Conservation (phyloP, 2,797 vertebrate species). For the Chiloscyllium punctatum region DNA sequence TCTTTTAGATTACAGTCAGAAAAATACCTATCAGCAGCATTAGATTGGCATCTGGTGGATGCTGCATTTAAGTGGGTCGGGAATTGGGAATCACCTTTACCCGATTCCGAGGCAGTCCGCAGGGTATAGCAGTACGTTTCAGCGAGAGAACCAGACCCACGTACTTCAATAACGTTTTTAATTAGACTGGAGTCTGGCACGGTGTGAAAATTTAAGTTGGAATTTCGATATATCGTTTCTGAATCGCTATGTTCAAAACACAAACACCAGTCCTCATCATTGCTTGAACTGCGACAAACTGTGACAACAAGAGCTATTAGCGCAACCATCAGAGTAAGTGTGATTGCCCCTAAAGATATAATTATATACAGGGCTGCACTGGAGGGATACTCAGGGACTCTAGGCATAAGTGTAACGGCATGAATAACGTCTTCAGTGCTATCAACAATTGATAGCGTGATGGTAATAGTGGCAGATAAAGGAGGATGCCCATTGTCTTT, state of each 20-base stretch:
- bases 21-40: not conserved
- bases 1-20: slow-evolving; percentile 14
- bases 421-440: not conserved
- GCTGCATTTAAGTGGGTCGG: not conserved
- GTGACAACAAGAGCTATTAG: slow-evolving; percentile 25
- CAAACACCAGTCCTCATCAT: slow-evolving; percentile 23
- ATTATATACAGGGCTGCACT: slow-evolving; percentile 25
- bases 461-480: slow-evolving; percentile 13
- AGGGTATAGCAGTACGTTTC: slow-evolving; percentile 25
- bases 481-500: slow-evolving; percentile 31
- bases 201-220: slow-evolving; percentile 17
- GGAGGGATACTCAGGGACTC: not conserved
- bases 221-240: not conserved
- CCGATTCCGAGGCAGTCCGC: not conserved
- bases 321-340: slow-evolving; percentile 16
- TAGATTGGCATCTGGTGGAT: not conserved
- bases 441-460: not conserved
- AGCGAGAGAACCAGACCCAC: slow-evolving; percentile 23
- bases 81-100: slow-evolving; percentile 24
- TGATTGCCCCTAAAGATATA: slow-evolving; percentile 30
- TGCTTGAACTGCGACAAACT: not conserved
- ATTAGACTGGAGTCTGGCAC: slow-evolving; percentile 30
- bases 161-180: slow-evolving; percentile 26
- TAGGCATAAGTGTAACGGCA: not conserved
- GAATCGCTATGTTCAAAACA: slow-evolving; percentile 9